A percentile compares a stretch with the other conserved stretches of the same genome.
Evolutionary conservation across 1,140 invertebrate genomes (phyloP).

Genomic region (Brevipalpus yothersi): DNA sequence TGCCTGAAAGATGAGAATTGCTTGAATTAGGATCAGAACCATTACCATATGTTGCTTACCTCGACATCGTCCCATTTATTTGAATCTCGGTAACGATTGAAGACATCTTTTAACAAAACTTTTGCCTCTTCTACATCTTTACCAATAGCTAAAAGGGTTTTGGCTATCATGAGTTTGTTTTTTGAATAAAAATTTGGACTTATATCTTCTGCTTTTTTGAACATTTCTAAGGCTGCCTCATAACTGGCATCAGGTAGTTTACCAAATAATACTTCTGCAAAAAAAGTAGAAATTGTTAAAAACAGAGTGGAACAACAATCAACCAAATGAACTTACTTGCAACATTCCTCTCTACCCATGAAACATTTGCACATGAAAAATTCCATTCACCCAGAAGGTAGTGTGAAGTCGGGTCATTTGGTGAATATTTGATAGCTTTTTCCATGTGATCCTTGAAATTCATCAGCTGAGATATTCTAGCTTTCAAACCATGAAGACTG

Average conservation of each 20-base stretch:
- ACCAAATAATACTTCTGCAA: conserved; percentile 1
- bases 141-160: conserved; percentile 5
- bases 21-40: no score
- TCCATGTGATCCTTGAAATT: conserved; percentile 5
- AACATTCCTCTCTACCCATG: conserved; percentile 6
- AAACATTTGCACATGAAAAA: conserved; percentile 5
- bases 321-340: neutral
- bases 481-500: conserved; percentile 1
- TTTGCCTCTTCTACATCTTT: neutral
- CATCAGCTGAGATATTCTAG: neutral
- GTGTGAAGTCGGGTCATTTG: conserved; percentile 4
- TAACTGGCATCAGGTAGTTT: conserved; percentile 5
- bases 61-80: conserved; percentile 7
- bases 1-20: no score
- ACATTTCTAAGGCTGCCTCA: conserved; percentile 2
- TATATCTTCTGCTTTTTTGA: conserved; percentile 6
- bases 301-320: no score
- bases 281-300: neutral
- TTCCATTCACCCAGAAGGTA: conserved; percentile 8
- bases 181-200: conserved; percentile 6
- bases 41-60: no score
- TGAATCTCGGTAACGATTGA: conserved; percentile 1
- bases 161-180: conserved; percentile 4
- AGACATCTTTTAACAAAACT: neutral
- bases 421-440: conserved; percentile 6